Percentiles rank a stretch among this genome's conserved stretches.
Evolutionary conservation across 2,113 vertebrate genomes (phyloP).

Genomic region (Microtus richardsoni): DNA sequence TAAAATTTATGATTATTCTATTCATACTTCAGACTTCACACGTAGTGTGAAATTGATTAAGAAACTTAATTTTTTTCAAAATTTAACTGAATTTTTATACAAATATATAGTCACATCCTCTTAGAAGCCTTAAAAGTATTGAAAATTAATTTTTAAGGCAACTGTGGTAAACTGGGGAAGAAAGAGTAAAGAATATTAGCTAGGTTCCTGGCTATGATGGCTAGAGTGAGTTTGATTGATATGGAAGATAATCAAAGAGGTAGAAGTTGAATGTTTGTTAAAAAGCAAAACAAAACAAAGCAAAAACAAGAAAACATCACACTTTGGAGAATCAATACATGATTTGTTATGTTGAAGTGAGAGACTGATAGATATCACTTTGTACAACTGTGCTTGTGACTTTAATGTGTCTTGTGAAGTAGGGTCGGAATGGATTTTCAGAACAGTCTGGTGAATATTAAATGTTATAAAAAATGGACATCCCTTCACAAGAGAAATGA

Average conservation of each 20-base stretch:
- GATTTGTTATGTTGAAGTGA: neutral
- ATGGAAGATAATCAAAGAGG: neutral
- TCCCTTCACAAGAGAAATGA: neutral
- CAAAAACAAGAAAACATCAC: neutral
- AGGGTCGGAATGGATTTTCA: neutral
- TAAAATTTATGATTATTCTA: neutral
- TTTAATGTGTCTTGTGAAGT: neutral
- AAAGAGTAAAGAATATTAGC: neutral
- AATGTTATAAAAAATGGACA: no score
- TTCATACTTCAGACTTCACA: neutral
- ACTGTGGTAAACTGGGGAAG: neutral
- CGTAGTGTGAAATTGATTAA: neutral
- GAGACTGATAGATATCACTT: neutral
- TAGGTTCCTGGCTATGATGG: neutral
- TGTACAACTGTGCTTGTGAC: neutral
- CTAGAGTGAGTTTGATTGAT: neutral
- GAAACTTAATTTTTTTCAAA: neutral
- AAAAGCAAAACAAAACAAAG: neutral
- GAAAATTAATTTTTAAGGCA: neutral
- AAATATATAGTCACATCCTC: neutral
- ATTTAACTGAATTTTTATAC: neutral
- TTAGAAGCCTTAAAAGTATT: neutral
- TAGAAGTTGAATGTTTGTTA: neutral
- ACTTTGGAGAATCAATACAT: neutral
- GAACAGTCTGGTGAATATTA: neutral